Conservation (phyloP, 2,888 invertebrate genomes). For the Zaprionus bogoriensis region DNA sequence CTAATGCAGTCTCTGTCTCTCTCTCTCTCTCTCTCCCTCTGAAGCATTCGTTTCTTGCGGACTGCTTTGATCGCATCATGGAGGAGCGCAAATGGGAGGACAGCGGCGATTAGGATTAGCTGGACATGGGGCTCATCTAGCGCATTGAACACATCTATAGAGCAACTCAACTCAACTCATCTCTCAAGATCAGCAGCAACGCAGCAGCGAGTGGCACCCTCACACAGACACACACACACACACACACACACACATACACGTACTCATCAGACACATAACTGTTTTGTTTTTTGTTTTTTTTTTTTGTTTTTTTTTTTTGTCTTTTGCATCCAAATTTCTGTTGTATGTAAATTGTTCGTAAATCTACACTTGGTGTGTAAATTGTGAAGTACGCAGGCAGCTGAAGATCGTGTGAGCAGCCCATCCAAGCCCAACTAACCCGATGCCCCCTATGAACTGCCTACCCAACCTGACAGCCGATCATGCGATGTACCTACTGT, state of each 20-base stretch:
- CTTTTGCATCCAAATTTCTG: conserved; percentile 10
- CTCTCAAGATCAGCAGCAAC: conserved; percentile 36
- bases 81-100: conserved; percentile 95
- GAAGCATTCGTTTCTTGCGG: conserved; percentile 84
- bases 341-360: conserved; percentile 10
- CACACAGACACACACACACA: conserved; percentile 23
- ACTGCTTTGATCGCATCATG: conserved; percentile 97
- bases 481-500: conserved; percentile 48
- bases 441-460: background rate
- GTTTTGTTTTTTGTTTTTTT: background rate
- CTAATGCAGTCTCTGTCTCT: background rate
- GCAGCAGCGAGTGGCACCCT: conserved; percentile 36
- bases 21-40: background rate
- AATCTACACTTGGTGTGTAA: conserved; percentile 7
- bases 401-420: conserved; percentile 3
- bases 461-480: background rate
- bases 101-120: conserved; percentile 88
- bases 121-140: conserved; percentile 8
- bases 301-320: background rate
- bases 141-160: conserved; percentile 19
- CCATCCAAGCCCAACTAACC: background rate
- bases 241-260: conserved; percentile 1
- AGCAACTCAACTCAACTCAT: conserved; percentile 36
- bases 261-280: too few relatives aligned
- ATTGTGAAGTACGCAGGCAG: conserved; percentile 1